A percentile compares a stretch with the other conserved stretches of the same genome.
phyloP scores from a whole-genome alignment of 2,113 vertebrate genomes.

The Crotophaga sulcirostris region DNA sequence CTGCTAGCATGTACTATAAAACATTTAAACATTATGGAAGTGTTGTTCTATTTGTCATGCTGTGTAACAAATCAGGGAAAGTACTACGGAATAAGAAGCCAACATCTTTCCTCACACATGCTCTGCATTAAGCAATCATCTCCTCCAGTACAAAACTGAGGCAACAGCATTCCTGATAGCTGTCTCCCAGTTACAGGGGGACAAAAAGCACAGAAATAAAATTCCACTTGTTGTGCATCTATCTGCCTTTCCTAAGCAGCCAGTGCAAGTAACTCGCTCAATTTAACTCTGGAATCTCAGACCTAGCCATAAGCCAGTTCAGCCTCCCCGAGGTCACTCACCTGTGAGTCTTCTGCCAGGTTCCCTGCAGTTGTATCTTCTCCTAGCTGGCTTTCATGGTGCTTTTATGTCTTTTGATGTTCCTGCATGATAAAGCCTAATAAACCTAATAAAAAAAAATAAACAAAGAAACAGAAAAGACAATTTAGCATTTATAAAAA shows the following conservation, averaged over 20 bases:
- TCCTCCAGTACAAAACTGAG: background rate
- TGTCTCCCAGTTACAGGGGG: background rate
- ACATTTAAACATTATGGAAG: conserved; percentile 36
- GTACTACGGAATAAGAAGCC: background rate
- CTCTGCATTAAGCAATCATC: background rate
- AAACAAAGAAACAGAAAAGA: background rate
- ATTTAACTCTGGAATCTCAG: background rate
- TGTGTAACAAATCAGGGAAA: background rate
- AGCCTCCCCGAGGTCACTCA: background rate
- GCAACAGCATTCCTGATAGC: background rate
- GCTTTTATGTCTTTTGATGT: background rate
- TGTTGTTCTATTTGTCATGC: conserved; percentile 23
- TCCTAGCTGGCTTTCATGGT: background rate
- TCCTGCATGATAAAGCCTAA: background rate
- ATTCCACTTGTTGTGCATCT: background rate
- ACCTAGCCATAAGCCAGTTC: background rate
- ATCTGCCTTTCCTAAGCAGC: background rate
- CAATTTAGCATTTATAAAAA: background rate
- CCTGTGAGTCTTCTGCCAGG: background rate
- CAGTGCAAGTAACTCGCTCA: background rate
- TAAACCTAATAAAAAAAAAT: background rate
- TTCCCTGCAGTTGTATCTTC: background rate
- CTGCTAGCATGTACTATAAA: conserved; percentile 45
- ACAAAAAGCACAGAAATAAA: background rate
- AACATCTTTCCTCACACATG: background rate